Conservation (phyloP, 2,888 invertebrate genomes). For the Mechanitis messenoides region DNA sequence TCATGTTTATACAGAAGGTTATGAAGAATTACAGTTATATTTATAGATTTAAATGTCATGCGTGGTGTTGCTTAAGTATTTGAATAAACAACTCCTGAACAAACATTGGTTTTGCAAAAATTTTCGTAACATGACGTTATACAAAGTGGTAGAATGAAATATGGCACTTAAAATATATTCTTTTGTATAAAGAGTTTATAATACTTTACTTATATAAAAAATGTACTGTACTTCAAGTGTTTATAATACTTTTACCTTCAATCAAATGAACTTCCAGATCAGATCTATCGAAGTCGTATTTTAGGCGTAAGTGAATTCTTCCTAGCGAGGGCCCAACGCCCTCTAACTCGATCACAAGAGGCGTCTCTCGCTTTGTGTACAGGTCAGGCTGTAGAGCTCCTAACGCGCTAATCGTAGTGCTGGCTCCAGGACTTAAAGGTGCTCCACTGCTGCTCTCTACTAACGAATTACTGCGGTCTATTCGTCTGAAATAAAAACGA, state of each 20-base stretch:
- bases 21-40: slow-evolving; percentile 6
- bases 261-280: slow-evolving; percentile 94
- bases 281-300: slow-evolving; percentile 92
- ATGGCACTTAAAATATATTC: no score
- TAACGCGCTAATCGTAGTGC: slow-evolving; percentile 69
- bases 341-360: slow-evolving; percentile 81
- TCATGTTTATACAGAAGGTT: slow-evolving; percentile 6
- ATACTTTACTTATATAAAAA: no score
- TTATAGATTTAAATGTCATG: slow-evolving; percentile 1
- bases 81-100: slow-evolving; percentile 20
- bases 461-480: slow-evolving; percentile 73
- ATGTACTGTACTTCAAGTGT: no score
- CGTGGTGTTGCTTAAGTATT: slow-evolving; percentile 2
- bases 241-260: slow-evolving; percentile 78
- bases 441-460: slow-evolving; percentile 68
- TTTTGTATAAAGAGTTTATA: not conserved
- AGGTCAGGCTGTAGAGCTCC: slow-evolving; percentile 92
- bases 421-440: slow-evolving; percentile 63
- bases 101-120: slow-evolving; percentile 11
- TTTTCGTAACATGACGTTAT: slow-evolving; percentile 8
- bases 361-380: slow-evolving; percentile 87
- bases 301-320: slow-evolving; percentile 87
- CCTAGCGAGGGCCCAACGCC: slow-evolving; percentile 84
- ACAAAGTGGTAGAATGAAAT: not conserved
- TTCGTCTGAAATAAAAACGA: slow-evolving; percentile 49